A percentile compares a stretch with the other conserved stretches of the same genome.
Evolutionary conservation across 1,140 invertebrate species (phyloP).

Genomic region (Diploscapter pachys): DNA sequence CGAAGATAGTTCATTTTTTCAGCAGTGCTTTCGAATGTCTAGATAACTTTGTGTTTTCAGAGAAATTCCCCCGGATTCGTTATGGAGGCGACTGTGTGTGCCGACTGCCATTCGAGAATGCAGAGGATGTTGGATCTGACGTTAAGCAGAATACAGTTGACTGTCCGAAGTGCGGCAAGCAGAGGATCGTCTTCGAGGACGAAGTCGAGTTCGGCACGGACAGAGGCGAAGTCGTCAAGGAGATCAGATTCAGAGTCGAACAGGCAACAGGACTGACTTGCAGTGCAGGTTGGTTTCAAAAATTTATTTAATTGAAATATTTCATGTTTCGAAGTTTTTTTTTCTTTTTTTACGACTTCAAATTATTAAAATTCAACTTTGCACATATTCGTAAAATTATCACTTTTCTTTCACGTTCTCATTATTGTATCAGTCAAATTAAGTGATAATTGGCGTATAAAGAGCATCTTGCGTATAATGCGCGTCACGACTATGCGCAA

Average conservation of each 20-base stretch:
- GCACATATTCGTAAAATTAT: no score
- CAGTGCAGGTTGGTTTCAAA: slow-evolving; percentile 65
- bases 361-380: no score
- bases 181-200: slow-evolving; percentile 29
- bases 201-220: slow-evolving; percentile 34
- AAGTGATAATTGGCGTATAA: no score
- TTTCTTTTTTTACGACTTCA: no score
- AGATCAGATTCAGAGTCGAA: slow-evolving; percentile 65
- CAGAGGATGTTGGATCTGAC: slow-evolving; percentile 6
- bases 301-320: background rate
- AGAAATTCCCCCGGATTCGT: slow-evolving; percentile 32
- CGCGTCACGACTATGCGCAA: no score
- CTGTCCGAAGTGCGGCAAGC: slow-evolving; percentile 46
- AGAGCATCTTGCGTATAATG: background rate
- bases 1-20: background rate
- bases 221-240: slow-evolving; percentile 60
- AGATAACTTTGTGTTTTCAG: slow-evolving; percentile 17
- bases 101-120: slow-evolving; percentile 41
- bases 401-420: no score
- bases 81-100: slow-evolving; percentile 43
- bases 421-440: no score
- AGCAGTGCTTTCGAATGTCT: background rate
- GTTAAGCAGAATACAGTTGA: background rate
- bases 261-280: slow-evolving; percentile 66
- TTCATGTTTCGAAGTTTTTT: background rate